Percentiles rank a stretch among this genome's conserved stretches.
Conservation (phyloP, 2,113 vertebrate species). For the Spea multiplicata region DNA sequence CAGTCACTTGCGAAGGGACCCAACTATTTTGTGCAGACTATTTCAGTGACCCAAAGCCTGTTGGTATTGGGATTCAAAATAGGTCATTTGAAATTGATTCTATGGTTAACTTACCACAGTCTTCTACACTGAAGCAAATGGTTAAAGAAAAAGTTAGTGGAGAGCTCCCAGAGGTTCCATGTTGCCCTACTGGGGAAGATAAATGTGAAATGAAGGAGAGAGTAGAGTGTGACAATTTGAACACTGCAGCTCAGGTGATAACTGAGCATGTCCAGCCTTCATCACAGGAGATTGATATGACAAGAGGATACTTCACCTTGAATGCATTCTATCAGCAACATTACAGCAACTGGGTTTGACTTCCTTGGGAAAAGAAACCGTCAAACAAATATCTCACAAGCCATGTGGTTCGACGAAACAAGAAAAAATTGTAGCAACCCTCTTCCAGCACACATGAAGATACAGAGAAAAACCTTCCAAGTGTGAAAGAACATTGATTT, state of each 20-base stretch:
- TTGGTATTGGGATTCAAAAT: slow-evolving; percentile 25
- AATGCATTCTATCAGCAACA: slow-evolving; percentile 23
- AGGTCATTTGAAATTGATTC: slow-evolving; percentile 17
- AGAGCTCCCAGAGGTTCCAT: neutral
- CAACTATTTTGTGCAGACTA: slow-evolving; percentile 31
- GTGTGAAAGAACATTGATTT: too few species aligned
- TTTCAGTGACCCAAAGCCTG: slow-evolving; percentile 4
- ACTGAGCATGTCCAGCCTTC: neutral
- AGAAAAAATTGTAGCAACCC: too few species aligned
- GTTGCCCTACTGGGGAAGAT: neutral
- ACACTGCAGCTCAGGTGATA: neutral
- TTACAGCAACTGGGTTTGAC: slow-evolving; percentile 3
- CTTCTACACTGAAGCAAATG: slow-evolving; percentile 5
- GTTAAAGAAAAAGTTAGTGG: neutral
- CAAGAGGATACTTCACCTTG: slow-evolving; percentile 22
- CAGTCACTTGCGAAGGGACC: neutral
- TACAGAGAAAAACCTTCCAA: too few species aligned
- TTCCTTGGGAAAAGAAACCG: neutral
- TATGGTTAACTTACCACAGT: neutral
- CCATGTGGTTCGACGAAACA: too few species aligned
- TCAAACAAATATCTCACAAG: too few species aligned
- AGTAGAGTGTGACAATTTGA: neutral
- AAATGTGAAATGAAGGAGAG: neutral
- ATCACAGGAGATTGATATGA: neutral
- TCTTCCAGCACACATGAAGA: too few species aligned